Base-by-base conservation (phyloP, 2,888 invertebrate genomes). In the Hipparchia sbordonii region DNA sequence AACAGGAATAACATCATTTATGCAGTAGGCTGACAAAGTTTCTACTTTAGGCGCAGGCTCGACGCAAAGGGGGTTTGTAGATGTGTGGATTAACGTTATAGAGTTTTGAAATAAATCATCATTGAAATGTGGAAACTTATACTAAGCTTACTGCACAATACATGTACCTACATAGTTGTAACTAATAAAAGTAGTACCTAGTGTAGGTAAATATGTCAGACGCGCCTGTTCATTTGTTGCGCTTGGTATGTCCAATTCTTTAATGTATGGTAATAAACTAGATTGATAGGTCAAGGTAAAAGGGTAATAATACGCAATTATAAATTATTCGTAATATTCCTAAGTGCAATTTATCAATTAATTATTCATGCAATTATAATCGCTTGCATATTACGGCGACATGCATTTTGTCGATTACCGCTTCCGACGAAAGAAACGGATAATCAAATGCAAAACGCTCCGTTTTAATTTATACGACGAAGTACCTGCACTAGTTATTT, bases 341-440 rank as follows among this genome's bases (percentile, higher is more conserved):
- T 52, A 33, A 68, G 33, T 68, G 51, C 52, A 59, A 48, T 72
- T n/a, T 10, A 68, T 56, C 23, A 54, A 70, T 73, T 70, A 67
- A 70, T 73, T 70, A 67, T 67, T 39, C 56, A 67, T 67, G 67
- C 61, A 70, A 57, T 62, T 69, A 71, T 62, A 73, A 60, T 59
- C 45, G 51, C 54, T 59, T 67, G 72, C 63, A 69, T 71, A 67
- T 71, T 67, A 65, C 45, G 13, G 59, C 9, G 57, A 67, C 71
- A 73, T 73, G 73, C 73, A 71, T 67, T 63, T 63, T 23, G 57
- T 63, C 67, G 56, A 67, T 73, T 70, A 73, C 62, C 39, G 67
- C n/a, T 62, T 62, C 61, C 72, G 68, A 68, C 63, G 63, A 72
- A 72, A 51, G 57, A 69, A 63, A 63, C 33, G 10, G 48, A 5